These are phyloP conservation scores for Tenthredo notha DNA, from an alignment of 2,888 invertebrate species.

Conservation along the genomic window DNA sequence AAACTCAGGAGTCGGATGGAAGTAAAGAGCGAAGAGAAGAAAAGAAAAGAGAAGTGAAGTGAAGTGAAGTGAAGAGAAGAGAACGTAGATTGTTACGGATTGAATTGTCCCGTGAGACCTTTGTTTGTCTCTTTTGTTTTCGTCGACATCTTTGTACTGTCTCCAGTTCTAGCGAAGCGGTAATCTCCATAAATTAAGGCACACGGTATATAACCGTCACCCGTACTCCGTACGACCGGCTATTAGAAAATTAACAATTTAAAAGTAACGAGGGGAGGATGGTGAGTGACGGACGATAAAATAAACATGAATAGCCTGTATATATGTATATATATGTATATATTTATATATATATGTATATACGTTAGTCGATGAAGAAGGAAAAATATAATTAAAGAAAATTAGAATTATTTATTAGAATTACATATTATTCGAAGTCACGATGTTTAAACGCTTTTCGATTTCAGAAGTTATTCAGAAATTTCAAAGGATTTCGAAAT, in stretches of 20 bases:
- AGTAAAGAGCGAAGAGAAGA: background rate
- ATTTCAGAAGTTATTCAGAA: no score
- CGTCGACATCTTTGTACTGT: constrained; percentile 33
- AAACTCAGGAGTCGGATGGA: background rate
- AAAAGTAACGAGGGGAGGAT: constrained; percentile 9
- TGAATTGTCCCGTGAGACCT: constrained; percentile 35
- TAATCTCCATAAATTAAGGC: constrained; percentile 45
- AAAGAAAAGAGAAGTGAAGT: background rate
- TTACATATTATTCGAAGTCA: background rate
- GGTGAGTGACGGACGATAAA: constrained; percentile 8
- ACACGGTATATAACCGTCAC: background rate
- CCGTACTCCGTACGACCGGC: background rate
- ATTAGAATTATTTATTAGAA: background rate
- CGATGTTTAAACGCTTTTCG: background rate
- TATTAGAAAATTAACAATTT: constrained; percentile 39
- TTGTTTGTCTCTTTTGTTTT: constrained; percentile 42
- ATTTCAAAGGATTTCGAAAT: background rate
- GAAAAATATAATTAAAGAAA: background rate
- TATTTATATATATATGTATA: background rate
- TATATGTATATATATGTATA: background rate
- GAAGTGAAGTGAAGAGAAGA: background rate
- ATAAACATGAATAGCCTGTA: background rate
- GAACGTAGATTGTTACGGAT: constrained; percentile 37
- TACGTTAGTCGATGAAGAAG: background rate
- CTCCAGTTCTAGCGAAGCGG: constrained; percentile 28